Percentiles rank a stretch among this genome's conserved stretches.
These are phyloP conservation scores for Cricetomys ansorgei DNA, from an alignment of 2,113 vertebrate species.

Conservation along the genomic window DNA sequence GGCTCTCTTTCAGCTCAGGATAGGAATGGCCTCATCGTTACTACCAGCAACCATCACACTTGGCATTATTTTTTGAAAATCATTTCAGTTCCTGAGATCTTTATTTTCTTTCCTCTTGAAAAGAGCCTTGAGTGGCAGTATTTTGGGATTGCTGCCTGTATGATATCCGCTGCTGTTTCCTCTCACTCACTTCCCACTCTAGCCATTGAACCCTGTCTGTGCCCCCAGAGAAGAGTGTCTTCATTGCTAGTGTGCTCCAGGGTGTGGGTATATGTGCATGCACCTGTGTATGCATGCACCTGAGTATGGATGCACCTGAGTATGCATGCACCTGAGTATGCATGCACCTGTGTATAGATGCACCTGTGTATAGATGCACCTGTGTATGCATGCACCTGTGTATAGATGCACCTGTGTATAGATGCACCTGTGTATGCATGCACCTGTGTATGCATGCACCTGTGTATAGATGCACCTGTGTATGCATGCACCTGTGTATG, in stretches of 20 bases:
- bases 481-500: neutral
- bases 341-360: neutral
- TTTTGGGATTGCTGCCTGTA: neutral
- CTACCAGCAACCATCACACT: neutral
- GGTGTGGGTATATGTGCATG: neutral
- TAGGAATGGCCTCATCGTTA: neutral
- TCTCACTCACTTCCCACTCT: neutral
- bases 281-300: neutral
- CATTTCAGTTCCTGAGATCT: neutral
- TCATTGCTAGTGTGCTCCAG: neutral
- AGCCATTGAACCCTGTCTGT: neutral
- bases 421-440: neutral
- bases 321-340: neutral
- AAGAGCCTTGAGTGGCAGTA: neutral
- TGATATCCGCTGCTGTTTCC: neutral
- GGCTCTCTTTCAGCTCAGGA: neutral
- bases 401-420: neutral
- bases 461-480: neutral
- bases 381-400: neutral
- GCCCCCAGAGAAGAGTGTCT: neutral
- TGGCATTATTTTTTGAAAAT: constrained; percentile 42
- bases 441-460: neutral
- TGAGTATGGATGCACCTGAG: neutral
- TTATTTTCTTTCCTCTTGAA: constrained; percentile 14
- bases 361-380: neutral